Percentiles rank a stretch among this genome's conserved stretches.
phyloP scores from a whole-genome alignment of 2,888 invertebrate species.

The Cheilosia pagana region DNA sequence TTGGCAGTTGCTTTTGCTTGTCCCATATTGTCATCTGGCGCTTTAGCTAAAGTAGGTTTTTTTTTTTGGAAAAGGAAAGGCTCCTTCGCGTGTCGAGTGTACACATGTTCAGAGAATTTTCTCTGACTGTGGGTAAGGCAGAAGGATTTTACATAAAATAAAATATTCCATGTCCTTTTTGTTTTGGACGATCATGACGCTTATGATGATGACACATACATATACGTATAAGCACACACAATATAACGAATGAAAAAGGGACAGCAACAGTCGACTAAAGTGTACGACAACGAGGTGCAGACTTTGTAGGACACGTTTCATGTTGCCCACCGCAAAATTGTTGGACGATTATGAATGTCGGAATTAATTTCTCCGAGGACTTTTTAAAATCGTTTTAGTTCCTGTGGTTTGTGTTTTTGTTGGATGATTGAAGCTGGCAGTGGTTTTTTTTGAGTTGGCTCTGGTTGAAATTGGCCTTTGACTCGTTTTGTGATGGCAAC shows the following conservation, averaged over 20 bases:
- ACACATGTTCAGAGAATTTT: conserved; percentile 48
- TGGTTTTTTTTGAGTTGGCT: conserved; percentile 6
- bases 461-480: conserved; percentile 16
- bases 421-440: conserved; percentile 23
- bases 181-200: conserved; percentile 9
- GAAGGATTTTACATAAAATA: conserved; percentile 56
- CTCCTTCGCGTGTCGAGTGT: conserved; percentile 9
- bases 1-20: conserved; percentile 9
- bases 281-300: conserved; percentile 12
- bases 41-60: not conserved
- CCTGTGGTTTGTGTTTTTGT: conserved; percentile 28
- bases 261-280: not conserved
- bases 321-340: conserved; percentile 52
- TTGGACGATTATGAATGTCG: conserved; percentile 53
- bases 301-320: conserved; percentile 48
- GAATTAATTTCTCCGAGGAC: conserved; percentile 49
- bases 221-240: not conserved
- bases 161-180: conserved; percentile 35
- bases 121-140: conserved; percentile 52
- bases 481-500: conserved; percentile 6
- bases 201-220: conserved; percentile 25
- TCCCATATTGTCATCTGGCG: conserved; percentile 34
- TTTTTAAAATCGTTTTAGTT: conserved; percentile 35
- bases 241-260: conserved; percentile 1
- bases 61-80: not conserved